Conservation (phyloP, 2,888 invertebrate genomes). For the Conops quadrifasciatus region DNA sequence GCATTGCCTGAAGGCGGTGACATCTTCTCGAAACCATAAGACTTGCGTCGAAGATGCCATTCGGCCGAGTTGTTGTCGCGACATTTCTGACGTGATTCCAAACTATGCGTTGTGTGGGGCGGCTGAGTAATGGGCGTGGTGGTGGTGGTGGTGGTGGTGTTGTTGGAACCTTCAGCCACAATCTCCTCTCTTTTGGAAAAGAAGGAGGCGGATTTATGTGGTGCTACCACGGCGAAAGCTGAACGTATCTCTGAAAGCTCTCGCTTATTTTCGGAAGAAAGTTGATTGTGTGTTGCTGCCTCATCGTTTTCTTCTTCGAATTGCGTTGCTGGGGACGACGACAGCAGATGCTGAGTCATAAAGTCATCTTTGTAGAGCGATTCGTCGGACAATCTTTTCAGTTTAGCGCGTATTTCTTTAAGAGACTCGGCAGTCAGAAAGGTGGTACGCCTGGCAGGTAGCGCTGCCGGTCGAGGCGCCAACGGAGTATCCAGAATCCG, state of each 20-base stretch:
- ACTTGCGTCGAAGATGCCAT: constrained; percentile 79
- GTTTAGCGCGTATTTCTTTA: constrained; percentile 69
- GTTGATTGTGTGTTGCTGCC: too few species aligned
- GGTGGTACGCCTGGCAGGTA: constrained; percentile 50
- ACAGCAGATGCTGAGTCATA: constrained; percentile 48
- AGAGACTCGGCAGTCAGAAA: constrained; percentile 72
- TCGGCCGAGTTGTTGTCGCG: constrained; percentile 66
- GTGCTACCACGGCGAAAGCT: constrained; percentile 19
- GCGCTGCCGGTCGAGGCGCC: constrained; percentile 43
- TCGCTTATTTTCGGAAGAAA: too few species aligned
- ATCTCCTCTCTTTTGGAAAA: not conserved
- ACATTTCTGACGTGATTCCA: constrained; percentile 57
- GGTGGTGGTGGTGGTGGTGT: not conserved
- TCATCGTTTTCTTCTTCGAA: too few species aligned
- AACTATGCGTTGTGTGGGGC: constrained; percentile 55
- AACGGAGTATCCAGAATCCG: constrained; percentile 63
- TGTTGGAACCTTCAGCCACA: too few species aligned
- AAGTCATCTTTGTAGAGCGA: constrained; percentile 66
- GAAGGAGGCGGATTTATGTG: not conserved
- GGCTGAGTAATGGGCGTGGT: not conserved
- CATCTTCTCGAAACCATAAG: constrained; percentile 77
- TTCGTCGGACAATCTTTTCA: constrained; percentile 67
- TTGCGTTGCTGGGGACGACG: constrained; percentile 23
- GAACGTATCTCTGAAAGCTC: constrained; percentile 36
- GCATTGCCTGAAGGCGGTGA: constrained; percentile 59